Evolutionary conservation across 2,113 vertebrate species (phyloP), one percentile per base, ranked within the genome.

Genomic region (Chascanopsetta lugubris): DNA sequence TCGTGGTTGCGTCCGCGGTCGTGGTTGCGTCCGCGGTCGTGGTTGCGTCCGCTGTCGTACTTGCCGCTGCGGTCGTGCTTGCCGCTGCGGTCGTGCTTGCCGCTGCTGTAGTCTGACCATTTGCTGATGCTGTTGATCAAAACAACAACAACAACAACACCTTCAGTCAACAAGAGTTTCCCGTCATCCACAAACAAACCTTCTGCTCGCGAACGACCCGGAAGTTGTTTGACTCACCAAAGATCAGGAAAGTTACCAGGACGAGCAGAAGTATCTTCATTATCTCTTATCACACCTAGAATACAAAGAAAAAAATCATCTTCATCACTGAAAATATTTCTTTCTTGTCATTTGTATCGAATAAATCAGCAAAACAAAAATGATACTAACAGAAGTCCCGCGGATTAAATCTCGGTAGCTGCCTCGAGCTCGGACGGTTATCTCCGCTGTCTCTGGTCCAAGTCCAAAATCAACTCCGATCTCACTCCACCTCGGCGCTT

Each of bases 171-270:
- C 27, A 1, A 45, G 13, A 38, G 5, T 29, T 12, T 2, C 5
- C 4, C 12, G 12, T 45, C 49, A 11, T 5, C 12, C 5, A 24
- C 18, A 59, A 27, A 49, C 8, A 26, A n/a, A n/a, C 8, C 8
- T 46, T 2, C 0, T 0, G 8, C 9, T 3, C 17, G n/a, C 3
- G 46, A 30, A 50, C n/a, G 55, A 42, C n/a, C n/a, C n/a, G n/a
- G 7, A 62, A 46, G 13, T 25, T 0, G 12, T 26, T 27, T 50
- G 26, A 63, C 81, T 86, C 26, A 72, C 81, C 74, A 0, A 80
- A 21, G 27, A 79, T 25, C 55, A 88, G 64, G 25, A 84, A 56
- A 1, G 63, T 64, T 8, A 85, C 40, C 61, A 87, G 51, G 43
- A 87, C 20, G 25, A 29, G 22, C 21, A 42, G 20, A 42, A 74